Evolutionary conservation across 1,140 invertebrate genomes (phyloP).

Genomic region (Bombus impatiens): DNA sequence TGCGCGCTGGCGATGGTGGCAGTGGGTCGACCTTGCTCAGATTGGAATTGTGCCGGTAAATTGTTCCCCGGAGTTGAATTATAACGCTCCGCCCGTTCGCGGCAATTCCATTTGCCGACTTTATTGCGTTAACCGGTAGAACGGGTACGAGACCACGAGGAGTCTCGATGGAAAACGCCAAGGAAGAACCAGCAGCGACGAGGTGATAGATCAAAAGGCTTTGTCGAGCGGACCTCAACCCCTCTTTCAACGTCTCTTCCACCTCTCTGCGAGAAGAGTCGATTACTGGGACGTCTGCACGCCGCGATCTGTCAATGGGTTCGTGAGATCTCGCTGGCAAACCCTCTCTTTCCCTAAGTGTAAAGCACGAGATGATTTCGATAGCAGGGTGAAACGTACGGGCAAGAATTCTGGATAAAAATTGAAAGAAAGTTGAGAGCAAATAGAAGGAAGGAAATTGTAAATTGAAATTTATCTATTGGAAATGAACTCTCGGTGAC

Average conservation of each 20-base stretch:
- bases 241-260: background rate
- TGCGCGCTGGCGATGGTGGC: conserved; percentile 15
- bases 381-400: background rate
- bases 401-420: background rate
- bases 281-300: conserved; percentile 25
- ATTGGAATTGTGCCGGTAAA: conserved; percentile 69
- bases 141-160: conserved; percentile 36
- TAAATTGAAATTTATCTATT: background rate
- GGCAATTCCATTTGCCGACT: conserved; percentile 68
- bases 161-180: conserved; percentile 33
- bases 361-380: background rate
- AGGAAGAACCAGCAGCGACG: conserved; percentile 33
- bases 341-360: background rate
- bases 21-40: conserved; percentile 55
- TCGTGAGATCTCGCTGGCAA: conserved; percentile 10
- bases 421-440: background rate
- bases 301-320: conserved; percentile 15
- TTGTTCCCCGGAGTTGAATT: conserved; percentile 69
- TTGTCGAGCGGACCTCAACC: conserved; percentile 22
- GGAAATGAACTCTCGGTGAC: too few species aligned
- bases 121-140: conserved; percentile 64
- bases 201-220: conserved; percentile 60
- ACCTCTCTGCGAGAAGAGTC: conserved; percentile 28
- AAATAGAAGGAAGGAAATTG: background rate
- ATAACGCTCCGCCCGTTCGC: conserved; percentile 61